Conservation (phyloP, 2,888 invertebrate genomes). For the Yponomeuta malinellus region DNA sequence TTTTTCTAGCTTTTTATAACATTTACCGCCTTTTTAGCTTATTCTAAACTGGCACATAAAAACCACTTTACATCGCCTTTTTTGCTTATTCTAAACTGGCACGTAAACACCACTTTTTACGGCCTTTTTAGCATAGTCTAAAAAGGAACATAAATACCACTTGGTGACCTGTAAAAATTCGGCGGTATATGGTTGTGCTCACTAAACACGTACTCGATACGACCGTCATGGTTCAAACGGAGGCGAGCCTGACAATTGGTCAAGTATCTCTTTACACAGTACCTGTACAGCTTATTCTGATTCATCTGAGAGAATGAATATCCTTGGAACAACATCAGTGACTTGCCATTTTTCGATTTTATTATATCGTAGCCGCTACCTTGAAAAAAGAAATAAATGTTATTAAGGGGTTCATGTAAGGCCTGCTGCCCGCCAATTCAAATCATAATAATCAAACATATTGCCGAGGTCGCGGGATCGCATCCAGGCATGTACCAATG, state of each 20-base stretch:
- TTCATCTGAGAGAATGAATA: conserved; percentile 8
- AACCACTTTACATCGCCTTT: too few species aligned
- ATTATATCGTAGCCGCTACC: neutral
- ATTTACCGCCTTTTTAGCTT: too few species aligned
- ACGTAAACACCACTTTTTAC: too few species aligned
- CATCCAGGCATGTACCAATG: too few species aligned
- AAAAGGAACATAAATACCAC: neutral
- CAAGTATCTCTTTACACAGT: neutral
- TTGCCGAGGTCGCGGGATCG: too few species aligned
- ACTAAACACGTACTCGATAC: neutral
- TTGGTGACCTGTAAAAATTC: neutral
- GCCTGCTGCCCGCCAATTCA: neutral
- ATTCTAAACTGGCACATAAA: too few species aligned
- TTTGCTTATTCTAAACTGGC: too few species aligned
- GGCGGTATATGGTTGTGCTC: conserved; percentile 12
- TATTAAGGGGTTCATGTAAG: neutral
- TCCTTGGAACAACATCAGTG: conserved; percentile 7
- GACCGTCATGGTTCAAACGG: neutral
- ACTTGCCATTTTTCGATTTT: neutral
- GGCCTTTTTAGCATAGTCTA: too few species aligned
- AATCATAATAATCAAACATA: too few species aligned
- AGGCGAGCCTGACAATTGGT: conserved; percentile 7
- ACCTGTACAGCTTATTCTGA: neutral
- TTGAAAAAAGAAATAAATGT: neutral
- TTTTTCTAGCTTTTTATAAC: too few species aligned